phyloP scores from a whole-genome alignment of 2,113 vertebrate genomes.

The Chionomys nivalis region DNA sequence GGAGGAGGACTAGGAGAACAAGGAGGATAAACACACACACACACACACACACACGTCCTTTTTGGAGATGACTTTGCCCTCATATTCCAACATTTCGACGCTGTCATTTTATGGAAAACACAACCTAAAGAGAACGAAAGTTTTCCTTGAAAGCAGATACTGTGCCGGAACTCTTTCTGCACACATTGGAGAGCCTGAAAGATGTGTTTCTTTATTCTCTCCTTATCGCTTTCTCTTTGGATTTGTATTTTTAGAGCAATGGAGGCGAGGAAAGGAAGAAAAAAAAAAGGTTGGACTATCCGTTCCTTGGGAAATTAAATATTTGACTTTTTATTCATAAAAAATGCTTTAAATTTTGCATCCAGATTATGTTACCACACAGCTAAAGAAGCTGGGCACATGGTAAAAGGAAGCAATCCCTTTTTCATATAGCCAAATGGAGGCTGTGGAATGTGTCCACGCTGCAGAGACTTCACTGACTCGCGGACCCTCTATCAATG shows the following conservation, averaged over 20 bases:
- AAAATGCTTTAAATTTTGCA: slow-evolving; percentile 37
- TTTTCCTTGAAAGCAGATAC: slow-evolving; percentile 10
- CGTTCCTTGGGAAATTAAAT: slow-evolving; percentile 36
- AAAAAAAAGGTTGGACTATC: not conserved
- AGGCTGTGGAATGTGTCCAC: not conserved
- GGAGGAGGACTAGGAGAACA: not conserved
- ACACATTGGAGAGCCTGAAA: not conserved
- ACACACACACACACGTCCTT: not conserved
- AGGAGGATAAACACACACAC: not conserved
- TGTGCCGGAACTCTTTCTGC: slow-evolving; percentile 36
- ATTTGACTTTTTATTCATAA: slow-evolving; percentile 52
- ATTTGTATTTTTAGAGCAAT: not conserved
- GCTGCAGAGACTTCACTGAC: slow-evolving; percentile 55
- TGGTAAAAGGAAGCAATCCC: not conserved
- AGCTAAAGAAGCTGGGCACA: slow-evolving; percentile 9
- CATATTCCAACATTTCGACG: slow-evolving; percentile 40
- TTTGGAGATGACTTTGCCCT: slow-evolving; percentile 35
- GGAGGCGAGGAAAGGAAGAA: not conserved
- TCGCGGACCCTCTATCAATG: not conserved
- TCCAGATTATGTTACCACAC: not conserved
- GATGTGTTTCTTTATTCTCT: not conserved
- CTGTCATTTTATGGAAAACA: slow-evolving; percentile 52
- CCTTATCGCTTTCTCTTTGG: not conserved
- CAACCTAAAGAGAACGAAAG: slow-evolving; percentile 52
- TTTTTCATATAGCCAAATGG: not conserved